These are phyloP conservation scores for Campoletis sonorensis DNA, from an alignment of 1,140 invertebrate genomes.

Conservation along the genomic window DNA sequence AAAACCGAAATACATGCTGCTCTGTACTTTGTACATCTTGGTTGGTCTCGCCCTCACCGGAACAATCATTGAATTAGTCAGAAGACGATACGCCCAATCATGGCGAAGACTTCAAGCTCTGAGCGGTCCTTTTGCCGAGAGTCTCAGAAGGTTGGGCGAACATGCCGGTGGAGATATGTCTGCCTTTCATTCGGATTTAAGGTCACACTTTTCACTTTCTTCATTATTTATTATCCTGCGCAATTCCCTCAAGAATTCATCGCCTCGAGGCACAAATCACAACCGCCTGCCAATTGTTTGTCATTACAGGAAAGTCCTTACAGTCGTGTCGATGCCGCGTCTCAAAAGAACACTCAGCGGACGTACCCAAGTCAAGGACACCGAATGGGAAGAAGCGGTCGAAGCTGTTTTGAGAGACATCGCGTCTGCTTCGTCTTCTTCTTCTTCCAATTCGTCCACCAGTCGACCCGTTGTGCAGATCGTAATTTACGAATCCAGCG, in stretches of 20 bases:
- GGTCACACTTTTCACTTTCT: conserved; percentile 73
- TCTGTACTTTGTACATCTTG: conserved; percentile 94
- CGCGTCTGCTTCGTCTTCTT: conserved; percentile 75
- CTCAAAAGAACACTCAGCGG: conserved; percentile 59
- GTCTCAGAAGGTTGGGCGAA: conserved; percentile 85
- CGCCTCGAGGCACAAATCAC: too few relatives aligned
- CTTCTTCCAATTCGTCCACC: conserved; percentile 74
- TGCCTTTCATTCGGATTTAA: conserved; percentile 82
- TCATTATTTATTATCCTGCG: background rate
- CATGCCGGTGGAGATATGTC: conserved; percentile 84
- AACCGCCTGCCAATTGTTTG: background rate
- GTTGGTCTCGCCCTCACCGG: conserved; percentile 95
- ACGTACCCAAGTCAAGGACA: conserved; percentile 66
- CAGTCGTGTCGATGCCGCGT: conserved; percentile 69
- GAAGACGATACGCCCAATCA: conserved; percentile 89
- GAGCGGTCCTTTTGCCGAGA: conserved; percentile 87
- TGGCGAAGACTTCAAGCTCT: conserved; percentile 88
- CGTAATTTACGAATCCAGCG: conserved; percentile 85
- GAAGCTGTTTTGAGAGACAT: conserved; percentile 85
- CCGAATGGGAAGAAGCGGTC: conserved; percentile 84
- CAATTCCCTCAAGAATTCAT: background rate
- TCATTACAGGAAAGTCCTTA: conserved; percentile 64
- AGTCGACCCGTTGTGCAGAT: conserved; percentile 86
- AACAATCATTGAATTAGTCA: conserved; percentile 94
- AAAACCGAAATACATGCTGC: conserved; percentile 90